Base-by-base conservation (phyloP, 2,797 vertebrate genomes). In the Dendrocincla fuliginosa region DNA sequence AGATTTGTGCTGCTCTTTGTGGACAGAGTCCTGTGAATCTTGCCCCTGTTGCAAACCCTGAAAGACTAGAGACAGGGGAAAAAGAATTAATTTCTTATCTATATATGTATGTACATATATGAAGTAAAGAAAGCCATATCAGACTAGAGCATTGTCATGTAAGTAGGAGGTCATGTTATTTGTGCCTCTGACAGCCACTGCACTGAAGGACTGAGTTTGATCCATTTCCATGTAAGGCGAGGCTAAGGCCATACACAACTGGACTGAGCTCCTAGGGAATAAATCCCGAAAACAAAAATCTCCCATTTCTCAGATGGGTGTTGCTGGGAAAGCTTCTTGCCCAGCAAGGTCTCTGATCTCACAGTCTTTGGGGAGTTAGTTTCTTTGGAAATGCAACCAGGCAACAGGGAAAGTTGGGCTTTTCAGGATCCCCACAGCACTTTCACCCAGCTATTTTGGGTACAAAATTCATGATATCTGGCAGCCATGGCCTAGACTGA, bases 371-470 rank as follows among this genome's bases (percentile, higher is more conserved):
- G n/a, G 22, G 14, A 68, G 4, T 37, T 57, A 46, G 50, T 75
- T 16, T 53, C 27, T 52, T 33, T 11, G 16, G 30, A 90, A 89
- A 71, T 18, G 11, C 13, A 69, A 55, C 5, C 23, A 57, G 15
- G 13, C 1, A 2, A 41, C 1, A 3, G n/a, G 46, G 20, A 82
- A 71, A 55, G 16, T 6, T 2, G 1, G 8, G 6, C 25, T 82
- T 33, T 74, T 67, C 16, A 30, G 49, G 25, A 41, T 75, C 25
- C 17, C 24, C 5, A 2, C 11, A 78, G 44, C 8, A 63, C 8
- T 24, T 53, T 74, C 4, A 5, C 16, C 5, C 10, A 44, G 42
- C 3, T 27, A 42, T 78, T 90, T 78, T 35, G 24, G 3, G 13
- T 74, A 15, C 16, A 67, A 87, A 79, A 33, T 23, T 30, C 6